Base-by-base conservation (phyloP, 2,797 vertebrate genomes). In the Crenichthys baileyi region DNA sequence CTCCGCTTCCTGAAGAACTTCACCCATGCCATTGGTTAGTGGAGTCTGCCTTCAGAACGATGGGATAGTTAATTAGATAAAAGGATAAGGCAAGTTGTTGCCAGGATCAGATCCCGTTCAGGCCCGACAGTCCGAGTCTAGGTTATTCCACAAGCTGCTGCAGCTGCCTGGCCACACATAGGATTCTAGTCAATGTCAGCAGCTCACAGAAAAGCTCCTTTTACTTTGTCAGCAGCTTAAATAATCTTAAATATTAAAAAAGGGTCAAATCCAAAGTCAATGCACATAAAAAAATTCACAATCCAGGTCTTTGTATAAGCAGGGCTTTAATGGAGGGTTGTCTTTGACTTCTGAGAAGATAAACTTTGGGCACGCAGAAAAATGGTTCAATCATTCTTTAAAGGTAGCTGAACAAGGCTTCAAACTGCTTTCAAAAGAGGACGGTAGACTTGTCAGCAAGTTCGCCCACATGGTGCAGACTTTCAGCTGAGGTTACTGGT, bases 1-100 rank as follows among this genome's bases (percentile, higher is more conserved):
- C 97, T 95, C 44, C 96, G 96, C 94, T 95, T 98, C 88, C 95
- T 96, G 92, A 99, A 96, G 88, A 99, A 97, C 93, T 97, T 98
- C 87, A 95, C 97, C 98, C 97, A 99, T 90, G 98, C 97, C 98
- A 99, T 99, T 95, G 95, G 95, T 91, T 95, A 94, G 79, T 79
- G 76, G 82, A 88, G 83, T 93, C 84, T 87, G 74, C 88, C 81
- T 89, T 86, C 41, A 68, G 81, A 87, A 58, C 79, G 78, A 85
- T 84, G 80, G 82, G 82, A 87, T 41, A 70, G 41, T 70, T 26
- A 46, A 46, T 48, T 70, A 50, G 80, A 81, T 76, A 65, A 70
- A 70, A 68, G 31, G 29, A 75, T 72, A 39, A 73, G 61, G 85
- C 48, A 7, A 56, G 58, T 68, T 26, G 79, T 70, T 72, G 78